Evolutionary conservation across 2,797 vertebrate genomes (phyloP), one percentile per base, ranked within the genome.

Genomic region (Crocidura indochinensis): DNA sequence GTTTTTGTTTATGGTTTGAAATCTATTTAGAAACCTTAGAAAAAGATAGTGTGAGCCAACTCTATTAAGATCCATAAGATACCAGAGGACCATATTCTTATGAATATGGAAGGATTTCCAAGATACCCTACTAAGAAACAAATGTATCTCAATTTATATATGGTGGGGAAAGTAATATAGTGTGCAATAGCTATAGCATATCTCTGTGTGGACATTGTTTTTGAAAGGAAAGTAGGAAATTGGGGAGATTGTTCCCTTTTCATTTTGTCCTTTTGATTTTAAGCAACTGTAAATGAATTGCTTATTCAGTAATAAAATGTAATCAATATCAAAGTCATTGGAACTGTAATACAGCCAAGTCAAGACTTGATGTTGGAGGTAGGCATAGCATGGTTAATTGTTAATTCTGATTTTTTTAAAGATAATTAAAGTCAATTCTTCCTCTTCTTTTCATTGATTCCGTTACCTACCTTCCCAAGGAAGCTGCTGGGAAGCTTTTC

Each of bases 1-100:
- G 46, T 88, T 83, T 91, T 79, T 62, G 60, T 90, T 91, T 93
- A 69, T 87, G 69, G 31, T 56, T 91, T 71, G 67, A 91, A 68
- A 88, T 1, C 78, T 38, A 77, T 29, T 72, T 71, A 71, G 47
- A 88, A 77, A 38, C 4, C 86, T 53, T 95, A 83, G 88, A 93
- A 51, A 17, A 86, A 67, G 65, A 49, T 56, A 64, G 49, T 76
- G 73, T 93, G 67, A 56, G 71, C 49, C 73, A 75, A 46, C n/a
- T 67, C 60, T 46, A 89, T 68, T 82, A 86, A 90, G 22, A 89
- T 75, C 26, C 56, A 31, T 56, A 71, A 27, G 24, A 84, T 47
- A 71, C 26, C 31, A 72, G 24, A 29, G 38, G 84, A 49, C 3
- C 51, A 84, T 74, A 31, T 90, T 29, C 73, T 88, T 69, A 83